Conservation (phyloP, 2,888 invertebrate genomes). For the Dilophus febrilis region DNA sequence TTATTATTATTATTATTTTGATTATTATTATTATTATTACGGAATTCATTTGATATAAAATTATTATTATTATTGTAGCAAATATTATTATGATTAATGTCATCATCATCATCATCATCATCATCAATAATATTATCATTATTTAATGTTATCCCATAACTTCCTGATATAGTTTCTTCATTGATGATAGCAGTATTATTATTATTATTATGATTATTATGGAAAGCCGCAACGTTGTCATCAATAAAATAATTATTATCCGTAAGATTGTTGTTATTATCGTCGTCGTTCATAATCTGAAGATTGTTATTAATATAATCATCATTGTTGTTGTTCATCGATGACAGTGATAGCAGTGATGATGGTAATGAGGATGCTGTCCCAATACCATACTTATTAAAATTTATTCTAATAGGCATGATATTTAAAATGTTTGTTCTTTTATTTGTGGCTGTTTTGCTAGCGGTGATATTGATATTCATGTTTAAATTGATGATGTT, state of each 20-base stretch:
- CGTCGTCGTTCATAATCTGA: background rate
- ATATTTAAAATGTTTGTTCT: too few relatives aligned
- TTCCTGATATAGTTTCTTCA: too few relatives aligned
- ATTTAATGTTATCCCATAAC: too few relatives aligned
- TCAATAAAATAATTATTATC: background rate
- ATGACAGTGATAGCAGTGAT: background rate
- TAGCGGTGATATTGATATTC: constrained; percentile 1
- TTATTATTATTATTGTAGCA: too few relatives aligned
- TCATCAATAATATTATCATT: constrained; percentile 7
- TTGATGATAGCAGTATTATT: background rate
- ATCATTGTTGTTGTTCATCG: background rate
- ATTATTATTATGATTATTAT: background rate
- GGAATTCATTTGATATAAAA: constrained; percentile 2
- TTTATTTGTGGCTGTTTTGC: background rate
- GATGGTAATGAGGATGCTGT: background rate
- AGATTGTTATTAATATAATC: too few relatives aligned
- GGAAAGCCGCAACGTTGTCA: background rate
- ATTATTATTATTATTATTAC: constrained; percentile 8
- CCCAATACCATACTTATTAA: background rate
- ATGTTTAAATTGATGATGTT: background rate
- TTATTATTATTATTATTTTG: too few relatives aligned
- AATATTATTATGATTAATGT: constrained; percentile 15
- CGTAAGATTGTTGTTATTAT: background rate
- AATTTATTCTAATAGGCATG: background rate
- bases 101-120: constrained; percentile 17